Percentiles rank a stretch among this genome's conserved stretches.
These are phyloP conservation scores for Lophochroa leadbeateri DNA, from an alignment of 2,113 vertebrate genomes.

Conservation along the genomic window DNA sequence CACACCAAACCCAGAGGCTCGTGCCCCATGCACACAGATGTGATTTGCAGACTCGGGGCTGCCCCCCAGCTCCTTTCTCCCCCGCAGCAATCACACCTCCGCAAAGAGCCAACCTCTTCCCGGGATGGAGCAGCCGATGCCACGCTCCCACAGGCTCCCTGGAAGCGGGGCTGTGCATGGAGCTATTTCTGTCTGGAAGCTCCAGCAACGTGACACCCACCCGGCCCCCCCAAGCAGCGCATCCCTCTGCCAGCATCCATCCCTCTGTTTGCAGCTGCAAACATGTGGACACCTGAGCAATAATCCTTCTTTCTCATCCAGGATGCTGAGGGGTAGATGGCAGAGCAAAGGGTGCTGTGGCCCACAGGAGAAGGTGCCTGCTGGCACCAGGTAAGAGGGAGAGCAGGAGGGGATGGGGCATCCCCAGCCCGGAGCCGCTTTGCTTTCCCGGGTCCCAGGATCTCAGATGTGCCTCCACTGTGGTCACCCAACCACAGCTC, in stretches of 20 bases:
- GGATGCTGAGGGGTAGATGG: not conserved
- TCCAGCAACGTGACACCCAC: not conserved
- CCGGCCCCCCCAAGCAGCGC: not conserved
- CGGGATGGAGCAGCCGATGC: not conserved
- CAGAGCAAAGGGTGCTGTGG: not conserved
- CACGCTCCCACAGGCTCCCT: not conserved
- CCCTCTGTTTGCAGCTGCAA: not conserved
- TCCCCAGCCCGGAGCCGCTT: not conserved
- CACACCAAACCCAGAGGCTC: not conserved
- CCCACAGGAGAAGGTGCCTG: not conserved
- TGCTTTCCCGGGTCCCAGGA: accelerated
- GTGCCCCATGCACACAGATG: accelerated
- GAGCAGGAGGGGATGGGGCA: not conserved
- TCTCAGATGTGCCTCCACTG: accelerated
- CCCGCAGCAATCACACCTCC: not conserved
- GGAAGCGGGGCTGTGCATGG: not conserved
- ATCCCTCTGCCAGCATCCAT: not conserved
- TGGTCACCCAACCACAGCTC: not conserved
- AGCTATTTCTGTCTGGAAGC: not conserved
- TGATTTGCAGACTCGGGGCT: not conserved
- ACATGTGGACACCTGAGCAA: not conserved
- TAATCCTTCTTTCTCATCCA: not conserved
- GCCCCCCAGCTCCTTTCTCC: not conserved
- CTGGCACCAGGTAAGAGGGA: not conserved
- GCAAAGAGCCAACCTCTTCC: accelerated